Evolutionary conservation across 2,888 invertebrate species (phyloP).

Genomic region (Aproaerema taeniolella): DNA sequence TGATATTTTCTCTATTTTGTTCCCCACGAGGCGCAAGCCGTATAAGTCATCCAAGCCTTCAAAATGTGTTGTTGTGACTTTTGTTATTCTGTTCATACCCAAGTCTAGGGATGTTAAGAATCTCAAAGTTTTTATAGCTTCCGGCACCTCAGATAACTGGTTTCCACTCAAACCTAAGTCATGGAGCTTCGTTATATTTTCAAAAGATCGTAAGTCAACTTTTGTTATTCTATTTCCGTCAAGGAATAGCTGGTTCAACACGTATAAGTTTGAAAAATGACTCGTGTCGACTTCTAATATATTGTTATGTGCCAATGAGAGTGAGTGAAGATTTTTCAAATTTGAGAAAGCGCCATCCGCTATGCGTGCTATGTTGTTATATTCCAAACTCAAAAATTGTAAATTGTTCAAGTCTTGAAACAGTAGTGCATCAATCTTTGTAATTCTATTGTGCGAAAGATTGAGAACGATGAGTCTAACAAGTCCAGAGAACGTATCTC

Average conservation of each 20-base stretch:
- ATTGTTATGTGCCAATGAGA: slow-evolving; percentile 85
- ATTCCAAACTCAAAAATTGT: slow-evolving; percentile 85
- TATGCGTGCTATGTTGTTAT: slow-evolving; percentile 82
- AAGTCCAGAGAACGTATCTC: slow-evolving; percentile 86
- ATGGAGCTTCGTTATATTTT: slow-evolving; percentile 86
- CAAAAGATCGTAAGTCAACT: slow-evolving; percentile 83
- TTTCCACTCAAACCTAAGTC: slow-evolving; percentile 88
- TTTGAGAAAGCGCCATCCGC: slow-evolving; percentile 85
- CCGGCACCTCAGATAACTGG: slow-evolving; percentile 82
- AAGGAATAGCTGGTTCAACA: slow-evolving; percentile 83
- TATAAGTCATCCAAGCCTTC: slow-evolving; percentile 85
- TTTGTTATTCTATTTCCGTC: slow-evolving; percentile 85
- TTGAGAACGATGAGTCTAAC: slow-evolving; percentile 85
- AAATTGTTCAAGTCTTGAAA: slow-evolving; percentile 86
- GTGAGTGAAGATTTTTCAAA: slow-evolving; percentile 85
- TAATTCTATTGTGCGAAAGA: slow-evolving; percentile 84
- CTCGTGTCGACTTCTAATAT: slow-evolving; percentile 82
- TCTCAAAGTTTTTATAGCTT: slow-evolving; percentile 82
- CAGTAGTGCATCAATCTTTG: slow-evolving; percentile 82
- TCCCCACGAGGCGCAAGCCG: slow-evolving; percentile 87
- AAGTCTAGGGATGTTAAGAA: slow-evolving; percentile 87
- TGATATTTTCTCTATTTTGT: slow-evolving; percentile 86
- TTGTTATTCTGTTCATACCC: slow-evolving; percentile 87
- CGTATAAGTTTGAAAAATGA: slow-evolving; percentile 85
- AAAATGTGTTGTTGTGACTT: slow-evolving; percentile 84